phyloP scores from a whole-genome alignment of 2,888 invertebrate genomes.

The Isoperla grammatica region DNA sequence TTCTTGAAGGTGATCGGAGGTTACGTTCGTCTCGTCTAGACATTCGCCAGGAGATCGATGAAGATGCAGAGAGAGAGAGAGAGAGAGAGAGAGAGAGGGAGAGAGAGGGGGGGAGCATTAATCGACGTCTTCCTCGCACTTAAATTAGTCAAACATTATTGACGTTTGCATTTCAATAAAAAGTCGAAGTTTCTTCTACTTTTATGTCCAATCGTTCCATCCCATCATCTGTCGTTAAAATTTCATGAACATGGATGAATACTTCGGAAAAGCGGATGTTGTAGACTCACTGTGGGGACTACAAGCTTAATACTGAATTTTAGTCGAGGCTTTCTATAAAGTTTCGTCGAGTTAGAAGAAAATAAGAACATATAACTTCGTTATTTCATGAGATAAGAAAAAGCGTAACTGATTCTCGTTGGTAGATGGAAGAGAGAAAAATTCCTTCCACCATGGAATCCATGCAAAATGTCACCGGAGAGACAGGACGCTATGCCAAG shows the following conservation, averaged over 20 bases:
- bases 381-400: conserved; percentile 1
- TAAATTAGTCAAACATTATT: conserved; percentile 1
- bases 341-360: not conserved
- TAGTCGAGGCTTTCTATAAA: conserved; percentile 11
- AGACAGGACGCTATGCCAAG: not conserved
- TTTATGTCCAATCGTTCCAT: conserved; percentile 1
- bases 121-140: not conserved
- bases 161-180: not conserved
- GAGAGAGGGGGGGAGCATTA: not conserved
- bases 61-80: not conserved
- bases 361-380: conserved; percentile 12
- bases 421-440: not conserved
- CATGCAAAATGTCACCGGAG: conserved; percentile 7
- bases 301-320: conserved; percentile 12
- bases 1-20: too few species aligned
- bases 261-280: not conserved
- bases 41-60: not conserved
- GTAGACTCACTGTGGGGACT: not conserved
- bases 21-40: not conserved
- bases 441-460: conserved; percentile 6
- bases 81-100: not conserved
- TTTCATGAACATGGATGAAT: conserved; percentile 11
- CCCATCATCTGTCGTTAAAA: conserved; percentile 3
- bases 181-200: not conserved
- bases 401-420: conserved; percentile 7